Evolutionary conservation across 2,113 vertebrate genomes (phyloP).

Genomic region (Brienomyrus brachyistius): DNA sequence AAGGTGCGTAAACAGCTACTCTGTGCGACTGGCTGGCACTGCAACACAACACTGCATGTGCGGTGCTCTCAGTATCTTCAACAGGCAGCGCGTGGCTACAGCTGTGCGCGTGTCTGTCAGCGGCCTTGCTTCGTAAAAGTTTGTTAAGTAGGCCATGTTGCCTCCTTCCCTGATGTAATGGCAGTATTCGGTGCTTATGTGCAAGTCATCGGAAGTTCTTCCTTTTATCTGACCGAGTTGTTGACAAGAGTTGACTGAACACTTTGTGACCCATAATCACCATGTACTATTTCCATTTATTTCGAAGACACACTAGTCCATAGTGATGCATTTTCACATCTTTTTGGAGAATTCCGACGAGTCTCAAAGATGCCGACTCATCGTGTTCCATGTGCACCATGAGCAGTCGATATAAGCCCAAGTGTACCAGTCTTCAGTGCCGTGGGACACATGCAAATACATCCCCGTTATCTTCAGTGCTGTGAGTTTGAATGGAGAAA

Average conservation of each 20-base stretch:
- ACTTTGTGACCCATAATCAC: background rate
- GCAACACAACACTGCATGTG: background rate
- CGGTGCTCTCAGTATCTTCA: background rate
- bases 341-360: background rate
- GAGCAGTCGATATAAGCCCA: background rate
- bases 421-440: background rate
- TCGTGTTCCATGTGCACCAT: background rate
- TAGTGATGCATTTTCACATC: background rate
- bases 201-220: background rate
- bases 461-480: background rate
- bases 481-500: background rate
- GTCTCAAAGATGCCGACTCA: background rate
- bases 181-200: background rate
- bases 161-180: background rate
- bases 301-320: background rate
- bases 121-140: background rate
- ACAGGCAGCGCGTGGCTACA: background rate
- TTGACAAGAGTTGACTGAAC: background rate
- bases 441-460: background rate
- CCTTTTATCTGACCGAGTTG: background rate
- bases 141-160: background rate
- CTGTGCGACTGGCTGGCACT: background rate
- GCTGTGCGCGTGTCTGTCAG: background rate
- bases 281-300: background rate
- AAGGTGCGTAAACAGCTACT: background rate